Evolutionary conservation across 2,888 invertebrate species (phyloP), one percentile per base, ranked within the genome.

Genomic region (Ophion ventricosus): DNA sequence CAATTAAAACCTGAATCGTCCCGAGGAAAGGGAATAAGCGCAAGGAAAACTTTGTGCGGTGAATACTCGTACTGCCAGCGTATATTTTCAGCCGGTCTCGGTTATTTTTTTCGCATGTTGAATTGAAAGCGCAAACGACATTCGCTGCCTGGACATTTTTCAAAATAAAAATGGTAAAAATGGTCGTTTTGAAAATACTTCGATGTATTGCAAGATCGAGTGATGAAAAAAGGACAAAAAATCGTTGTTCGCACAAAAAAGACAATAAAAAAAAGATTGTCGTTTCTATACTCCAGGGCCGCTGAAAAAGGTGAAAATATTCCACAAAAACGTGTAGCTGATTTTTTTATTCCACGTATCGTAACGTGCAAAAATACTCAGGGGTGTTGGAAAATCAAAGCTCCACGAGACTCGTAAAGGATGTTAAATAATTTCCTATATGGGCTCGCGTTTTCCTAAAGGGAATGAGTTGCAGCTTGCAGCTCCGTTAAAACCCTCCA

Each of bases 321-420:
- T 14, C 4, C 4, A 4, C 2, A 17, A 49, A 14, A 49, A 49
- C 14, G 17, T 26, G 25, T 40, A n/a, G 20, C 7, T 8, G 25
- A 23, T 8, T 35, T 64, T 64, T 64, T 75, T 35, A 29, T 29
- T n/a, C 14, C 35, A 11, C 54, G 64, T 26, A 25, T 25, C 26
- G 25, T 14, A 7, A 57, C 8, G 17, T 20, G 5, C 11, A 25
- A 40, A 64, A 76, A 57, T 35, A 57, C 43, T 25, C 29, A 35
- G 25, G 17, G 64, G 25, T 26, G 20, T 69, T 69, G 40, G 17
- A 69, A 77, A 69, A 43, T 77, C 59, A 77, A 77, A 77, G 59
- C 20, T 43, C 29, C 14, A 10, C 20, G 59, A 5, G 61, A 72
- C 57, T n/a, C 61, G 70, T 54, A 23, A 64, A 23, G 14, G 59